Evolutionary conservation across 2,113 vertebrate genomes (phyloP).

Genomic region (Paramisgurnus dabryanus): DNA sequence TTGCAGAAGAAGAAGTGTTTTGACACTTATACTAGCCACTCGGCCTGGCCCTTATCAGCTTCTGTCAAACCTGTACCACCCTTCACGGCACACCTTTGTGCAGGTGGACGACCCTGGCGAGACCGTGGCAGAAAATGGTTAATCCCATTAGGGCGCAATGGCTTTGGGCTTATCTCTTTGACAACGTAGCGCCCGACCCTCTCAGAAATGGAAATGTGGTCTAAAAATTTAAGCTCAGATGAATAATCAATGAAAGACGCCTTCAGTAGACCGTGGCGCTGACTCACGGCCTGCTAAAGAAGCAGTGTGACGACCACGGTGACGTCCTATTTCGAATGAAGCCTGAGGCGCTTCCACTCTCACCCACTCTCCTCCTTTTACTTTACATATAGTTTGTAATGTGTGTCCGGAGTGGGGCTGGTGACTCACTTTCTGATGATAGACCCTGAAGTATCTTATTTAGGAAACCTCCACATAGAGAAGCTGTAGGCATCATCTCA

Average conservation of each 20-base stretch:
- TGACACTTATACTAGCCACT: not conserved
- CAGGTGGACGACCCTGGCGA: not conserved
- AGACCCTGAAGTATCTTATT: conserved; percentile 2
- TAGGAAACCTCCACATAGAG: conserved; percentile 7
- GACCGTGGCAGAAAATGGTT: not conserved
- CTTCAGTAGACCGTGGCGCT: conserved; percentile 22
- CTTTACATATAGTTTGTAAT: conserved; percentile 16
- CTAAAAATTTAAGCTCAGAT: conserved; percentile 42
- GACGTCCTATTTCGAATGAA: conserved; percentile 9
- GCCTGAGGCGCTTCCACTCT: conserved; percentile 23
- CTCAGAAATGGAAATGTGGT: conserved; percentile 39
- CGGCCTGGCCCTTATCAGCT: not conserved
- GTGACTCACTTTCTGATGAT: conserved; percentile 37
- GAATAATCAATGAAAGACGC: conserved; percentile 54
- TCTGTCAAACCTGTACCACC: conserved; percentile 1
- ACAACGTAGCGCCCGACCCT: not conserved
- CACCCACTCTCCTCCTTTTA: not conserved
- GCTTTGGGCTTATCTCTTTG: conserved; percentile 35
- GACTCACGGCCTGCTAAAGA: conserved; percentile 44
- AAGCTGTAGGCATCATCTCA: not conserved
- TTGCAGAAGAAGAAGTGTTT: too few species aligned
- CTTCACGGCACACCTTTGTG: not conserved
- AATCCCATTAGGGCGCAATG: conserved; percentile 16
- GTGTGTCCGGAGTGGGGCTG: not conserved
- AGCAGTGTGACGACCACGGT: not conserved